Evolutionary conservation across 1,140 invertebrate genomes (phyloP).

Genomic region (Hycleus cichorii): DNA sequence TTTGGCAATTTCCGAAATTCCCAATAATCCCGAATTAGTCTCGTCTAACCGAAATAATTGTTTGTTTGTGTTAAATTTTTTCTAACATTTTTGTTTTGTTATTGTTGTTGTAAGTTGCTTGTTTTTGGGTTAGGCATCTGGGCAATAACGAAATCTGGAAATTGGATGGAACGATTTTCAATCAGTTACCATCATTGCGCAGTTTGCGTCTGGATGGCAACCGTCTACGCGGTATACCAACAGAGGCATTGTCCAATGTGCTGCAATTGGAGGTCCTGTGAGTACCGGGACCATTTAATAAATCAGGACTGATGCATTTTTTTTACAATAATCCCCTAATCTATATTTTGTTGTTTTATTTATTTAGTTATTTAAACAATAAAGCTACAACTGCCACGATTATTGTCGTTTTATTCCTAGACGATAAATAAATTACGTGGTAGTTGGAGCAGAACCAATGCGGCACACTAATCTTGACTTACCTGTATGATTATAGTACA

Average conservation of each 20-base stretch:
- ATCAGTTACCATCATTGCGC: conserved; percentile 46
- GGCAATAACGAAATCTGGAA: conserved; percentile 57
- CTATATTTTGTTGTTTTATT: no score
- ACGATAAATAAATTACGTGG: conserved; percentile 4
- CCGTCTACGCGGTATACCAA: conserved; percentile 52
- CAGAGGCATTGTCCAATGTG: conserved; percentile 51
- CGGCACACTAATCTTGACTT: conserved; percentile 11
- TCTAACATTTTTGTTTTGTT: neutral
- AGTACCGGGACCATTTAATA: conserved; percentile 41
- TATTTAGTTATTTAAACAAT: no score
- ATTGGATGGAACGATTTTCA: conserved; percentile 49
- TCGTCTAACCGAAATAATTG: neutral
- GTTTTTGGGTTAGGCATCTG: conserved; percentile 50
- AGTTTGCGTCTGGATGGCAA: conserved; percentile 62
- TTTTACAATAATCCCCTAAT: no score
- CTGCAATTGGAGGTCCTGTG: conserved; percentile 57
- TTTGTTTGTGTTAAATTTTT: neutral
- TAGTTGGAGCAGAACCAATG: conserved; percentile 11
- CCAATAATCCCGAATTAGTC: neutral
- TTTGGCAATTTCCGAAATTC: neutral
- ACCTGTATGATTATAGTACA: conserved; percentile 11
- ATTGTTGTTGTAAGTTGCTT: neutral
- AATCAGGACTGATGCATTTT: no score
- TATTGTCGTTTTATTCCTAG: no score
- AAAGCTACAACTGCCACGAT: no score